Base-by-base conservation (phyloP, 2,113 vertebrate genomes). In the Lutjanus erythropterus region DNA sequence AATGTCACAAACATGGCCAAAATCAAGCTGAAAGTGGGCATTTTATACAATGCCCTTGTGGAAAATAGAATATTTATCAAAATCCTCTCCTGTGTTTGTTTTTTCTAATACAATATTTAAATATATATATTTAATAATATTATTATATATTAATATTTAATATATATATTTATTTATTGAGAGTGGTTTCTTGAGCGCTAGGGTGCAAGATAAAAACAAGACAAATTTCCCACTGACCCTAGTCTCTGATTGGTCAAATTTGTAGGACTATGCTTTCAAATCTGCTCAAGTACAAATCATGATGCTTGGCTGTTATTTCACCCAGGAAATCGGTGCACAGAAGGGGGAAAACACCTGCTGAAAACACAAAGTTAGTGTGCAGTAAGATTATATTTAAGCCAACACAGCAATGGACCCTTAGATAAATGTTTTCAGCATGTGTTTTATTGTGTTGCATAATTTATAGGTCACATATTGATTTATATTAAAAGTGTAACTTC, bases 1-100 rank as follows among this genome's bases (percentile, higher is more conserved):
- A 47, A 14, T 41, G 62, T 14, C 39, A 46, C 23, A 74, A 59
- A 73, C 27, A 1, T 23, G n/a, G 56, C 53, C 21, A 80, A 65
- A 80, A 39, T 56, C 15, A 53, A 72, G 27, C 6, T 46, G 65
- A 61, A 42, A 8, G 4, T 27, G 21, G n/a, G 12, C n/a, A 16
- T 68, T 52, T 79, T 39, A 9, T 6, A n/a, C 31, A 47, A 11
- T 11, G 39, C 14, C 1, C n/a, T 31, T 37, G 42, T 33, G 27
- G 6, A 42, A 80, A 71, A 72, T 11, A 5, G 15, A 56, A 23
- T 74, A 56, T 71, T 65, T 68, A 61, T 76, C 8, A 25, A 68
- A 75, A 39, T 59, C 10, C 9, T 68, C 7, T 61, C 14, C 12
- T 29, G 15, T 47, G 2, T n/a, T n/a, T n/a, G 8, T 16, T 55